Percentiles rank a stretch among this genome's conserved stretches.
These are phyloP conservation scores for Sinonovacula constricta DNA, from an alignment of 1,140 invertebrate species.

Conservation along the genomic window DNA sequence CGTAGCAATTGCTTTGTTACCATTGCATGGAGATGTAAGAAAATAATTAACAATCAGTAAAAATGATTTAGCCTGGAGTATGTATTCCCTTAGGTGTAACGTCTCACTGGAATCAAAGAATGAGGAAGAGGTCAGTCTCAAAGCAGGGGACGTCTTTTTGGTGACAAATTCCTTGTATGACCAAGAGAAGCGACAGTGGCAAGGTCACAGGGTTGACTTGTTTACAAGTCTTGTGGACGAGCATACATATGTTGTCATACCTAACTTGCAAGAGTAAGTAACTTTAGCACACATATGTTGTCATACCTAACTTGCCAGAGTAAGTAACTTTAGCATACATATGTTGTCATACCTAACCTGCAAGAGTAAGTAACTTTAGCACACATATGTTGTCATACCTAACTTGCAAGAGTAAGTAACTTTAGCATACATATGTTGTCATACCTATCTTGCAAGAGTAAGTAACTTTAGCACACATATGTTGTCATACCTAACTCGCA, in stretches of 20 bases:
- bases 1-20: not conserved
- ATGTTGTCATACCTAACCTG: no score
- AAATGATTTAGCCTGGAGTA: no score
- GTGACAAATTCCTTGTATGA: conserved; percentile 24
- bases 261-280: conserved; percentile 33
- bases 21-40: not conserved
- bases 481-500: no score
- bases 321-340: no score
- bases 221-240: not conserved
- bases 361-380: no score
- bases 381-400: no score
- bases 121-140: not conserved
- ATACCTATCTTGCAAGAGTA: no score
- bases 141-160: conserved; percentile 21
- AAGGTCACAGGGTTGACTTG: not conserved
- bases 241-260: not conserved
- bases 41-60: not conserved
- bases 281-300: no score
- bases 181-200: conserved; percentile 2
- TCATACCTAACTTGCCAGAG: no score
- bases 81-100: conserved; percentile 24
- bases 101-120: not conserved
- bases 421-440: no score
- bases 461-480: no score
- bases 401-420: no score